These are phyloP conservation scores for Pardosa pseudoannulata DNA, from an alignment of 2,888 invertebrate species.

Conservation along the genomic window DNA sequence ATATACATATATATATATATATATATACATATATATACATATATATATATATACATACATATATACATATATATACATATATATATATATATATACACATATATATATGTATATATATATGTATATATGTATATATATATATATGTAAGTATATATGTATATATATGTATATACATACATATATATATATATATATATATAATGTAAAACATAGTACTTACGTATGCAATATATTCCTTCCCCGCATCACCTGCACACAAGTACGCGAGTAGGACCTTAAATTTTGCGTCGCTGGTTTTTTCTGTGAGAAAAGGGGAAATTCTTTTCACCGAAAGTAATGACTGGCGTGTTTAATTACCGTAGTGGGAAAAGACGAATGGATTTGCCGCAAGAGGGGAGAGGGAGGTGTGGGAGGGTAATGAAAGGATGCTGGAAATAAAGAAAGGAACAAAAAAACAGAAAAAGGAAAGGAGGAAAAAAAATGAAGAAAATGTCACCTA, in stretches of 20 bases:
- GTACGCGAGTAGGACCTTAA: slow-evolving; percentile 20
- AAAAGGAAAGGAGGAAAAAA: slow-evolving; percentile 4
- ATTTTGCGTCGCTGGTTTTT: not conserved
- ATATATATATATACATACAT: too few relatives aligned
- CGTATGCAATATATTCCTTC: too few relatives aligned
- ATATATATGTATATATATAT: too few relatives aligned
- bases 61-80: too few relatives aligned
- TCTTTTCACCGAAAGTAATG: slow-evolving; percentile 17
- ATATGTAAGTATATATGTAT: too few relatives aligned
- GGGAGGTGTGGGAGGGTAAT: not conserved
- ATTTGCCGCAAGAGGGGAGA: slow-evolving; percentile 2
- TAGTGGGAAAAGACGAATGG: slow-evolving; percentile 59
- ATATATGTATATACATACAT: too few relatives aligned
- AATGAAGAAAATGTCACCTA: slow-evolving; percentile 20
- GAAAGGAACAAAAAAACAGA: not conserved
- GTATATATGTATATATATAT: too few relatives aligned
- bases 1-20: too few relatives aligned
- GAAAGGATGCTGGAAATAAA: slow-evolving; percentile 3
- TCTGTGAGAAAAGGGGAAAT: slow-evolving; percentile 39
- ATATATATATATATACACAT: too few relatives aligned
- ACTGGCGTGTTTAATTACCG: slow-evolving; percentile 55
- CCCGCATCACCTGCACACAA: not conserved
- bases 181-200: too few relatives aligned
- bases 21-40: too few relatives aligned
- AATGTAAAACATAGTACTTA: too few relatives aligned